Percentiles rank a stretch among this genome's conserved stretches.
phyloP scores from a whole-genome alignment of 2,113 vertebrate genomes.

The Nibea albiflora region DNA sequence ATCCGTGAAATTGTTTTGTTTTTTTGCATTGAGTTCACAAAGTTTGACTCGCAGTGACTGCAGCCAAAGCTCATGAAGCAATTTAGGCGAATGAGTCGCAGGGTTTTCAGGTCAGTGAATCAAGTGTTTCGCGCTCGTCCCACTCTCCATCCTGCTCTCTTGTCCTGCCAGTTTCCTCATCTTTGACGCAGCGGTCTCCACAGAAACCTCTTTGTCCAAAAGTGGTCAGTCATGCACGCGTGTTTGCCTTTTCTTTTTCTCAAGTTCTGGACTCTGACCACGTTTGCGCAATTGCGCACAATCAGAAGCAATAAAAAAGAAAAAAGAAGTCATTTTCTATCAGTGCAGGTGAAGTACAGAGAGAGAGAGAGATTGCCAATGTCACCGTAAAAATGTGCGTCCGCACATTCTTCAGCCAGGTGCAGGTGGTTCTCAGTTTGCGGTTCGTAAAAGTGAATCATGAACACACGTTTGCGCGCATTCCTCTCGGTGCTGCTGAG shows the following conservation, averaged over 20 bases:
- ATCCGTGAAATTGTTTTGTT: not conserved
- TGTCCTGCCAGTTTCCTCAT: not conserved
- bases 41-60: not conserved
- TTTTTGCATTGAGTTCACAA: no score
- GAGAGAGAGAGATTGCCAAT: not conserved
- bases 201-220: constrained; percentile 48
- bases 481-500: not conserved
- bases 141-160: not conserved
- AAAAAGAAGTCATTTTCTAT: no score
- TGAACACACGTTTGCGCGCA: not conserved
- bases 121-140: not conserved
- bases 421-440: not conserved
- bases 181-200: not conserved
- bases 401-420: not conserved
- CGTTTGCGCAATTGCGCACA: not conserved
- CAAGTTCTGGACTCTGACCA: not conserved
- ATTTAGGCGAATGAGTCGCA: not conserved
- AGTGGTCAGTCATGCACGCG: constrained; percentile 23
- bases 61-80: not conserved
- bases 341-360: not conserved
- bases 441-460: not conserved
- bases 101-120: not conserved
- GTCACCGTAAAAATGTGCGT: not conserved
- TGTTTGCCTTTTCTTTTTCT: not conserved
- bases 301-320: not conserved